phyloP scores from a whole-genome alignment of 2,888 invertebrate species.

The Holacanthella duospinosa region DNA sequence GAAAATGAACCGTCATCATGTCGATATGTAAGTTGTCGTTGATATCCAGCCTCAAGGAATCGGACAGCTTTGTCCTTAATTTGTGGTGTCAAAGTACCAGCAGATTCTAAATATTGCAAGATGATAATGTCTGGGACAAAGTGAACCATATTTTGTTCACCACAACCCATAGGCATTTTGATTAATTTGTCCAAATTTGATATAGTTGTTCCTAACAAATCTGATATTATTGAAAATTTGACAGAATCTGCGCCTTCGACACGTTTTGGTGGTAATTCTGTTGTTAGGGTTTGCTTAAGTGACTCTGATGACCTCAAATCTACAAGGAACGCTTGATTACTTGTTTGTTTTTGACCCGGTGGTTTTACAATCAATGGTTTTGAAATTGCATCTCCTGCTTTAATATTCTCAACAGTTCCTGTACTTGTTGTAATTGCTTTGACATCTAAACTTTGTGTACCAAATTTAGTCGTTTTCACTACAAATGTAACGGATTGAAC shows the following conservation, averaged over 20 bases:
- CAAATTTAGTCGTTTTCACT: conserved; percentile 11
- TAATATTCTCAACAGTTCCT: not conserved
- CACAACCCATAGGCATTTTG: conserved; percentile 17
- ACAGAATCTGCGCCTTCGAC: conserved; percentile 15
- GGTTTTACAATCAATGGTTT: conserved; percentile 19
- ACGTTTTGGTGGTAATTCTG: conserved; percentile 15
- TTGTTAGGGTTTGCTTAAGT: conserved; percentile 41
- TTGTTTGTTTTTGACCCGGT: conserved; percentile 16
- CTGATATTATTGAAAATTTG: conserved; percentile 16
- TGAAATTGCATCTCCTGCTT: conserved; percentile 19
- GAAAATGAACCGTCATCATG: conserved; percentile 80
- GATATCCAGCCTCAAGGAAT: conserved; percentile 74
- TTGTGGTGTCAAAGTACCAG: conserved; percentile 1
- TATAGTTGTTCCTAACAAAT: conserved; percentile 17
- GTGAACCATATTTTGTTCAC: conserved; percentile 22
- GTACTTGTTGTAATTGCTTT: conserved; percentile 9
- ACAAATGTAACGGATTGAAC: conserved; percentile 14
- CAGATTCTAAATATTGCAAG: conserved; percentile 17
- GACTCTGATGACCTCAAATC: not conserved
- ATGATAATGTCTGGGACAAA: conserved; percentile 21
- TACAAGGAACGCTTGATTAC: not conserved
- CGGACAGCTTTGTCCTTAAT: conserved; percentile 5
- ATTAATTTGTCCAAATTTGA: conserved; percentile 39
- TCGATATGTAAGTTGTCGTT: conserved; percentile 76
- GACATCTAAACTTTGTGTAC: conserved; percentile 10